Evolutionary conservation across 2,113 vertebrate species (phyloP).

Genomic region (Mesembrinibis cayennensis): DNA sequence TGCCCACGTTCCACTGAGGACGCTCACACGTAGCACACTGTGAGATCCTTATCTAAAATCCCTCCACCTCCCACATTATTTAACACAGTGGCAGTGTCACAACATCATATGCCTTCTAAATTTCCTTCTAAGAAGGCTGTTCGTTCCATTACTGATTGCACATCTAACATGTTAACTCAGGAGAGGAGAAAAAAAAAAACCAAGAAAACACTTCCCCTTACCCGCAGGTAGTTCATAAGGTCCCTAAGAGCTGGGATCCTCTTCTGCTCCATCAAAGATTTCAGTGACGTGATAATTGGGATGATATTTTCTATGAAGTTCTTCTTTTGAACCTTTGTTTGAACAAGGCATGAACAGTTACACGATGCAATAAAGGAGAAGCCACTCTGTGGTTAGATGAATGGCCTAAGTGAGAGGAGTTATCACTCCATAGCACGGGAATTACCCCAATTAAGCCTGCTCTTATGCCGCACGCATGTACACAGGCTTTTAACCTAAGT

Average conservation of each 20-base stretch:
- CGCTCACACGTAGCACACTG: constrained; percentile 5
- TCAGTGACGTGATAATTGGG: constrained; percentile 88
- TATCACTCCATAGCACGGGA: background rate
- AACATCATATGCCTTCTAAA: background rate
- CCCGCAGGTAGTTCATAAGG: constrained; percentile 91
- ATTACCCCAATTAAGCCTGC: background rate
- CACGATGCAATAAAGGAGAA: background rate
- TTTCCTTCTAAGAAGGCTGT: background rate
- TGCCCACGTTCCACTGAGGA: constrained; percentile 36
- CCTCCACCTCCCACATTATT: constrained; percentile 38
- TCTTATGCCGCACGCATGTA: background rate
- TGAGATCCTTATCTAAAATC: constrained; percentile 5
- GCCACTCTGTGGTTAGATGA: background rate
- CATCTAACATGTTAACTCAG: background rate
- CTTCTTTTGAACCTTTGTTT: constrained; percentile 90
- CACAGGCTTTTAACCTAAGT: constrained; percentile 4
- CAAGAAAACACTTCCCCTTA: constrained; percentile 46
- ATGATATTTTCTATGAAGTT: constrained; percentile 91
- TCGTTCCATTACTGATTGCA: background rate
- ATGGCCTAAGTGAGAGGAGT: background rate
- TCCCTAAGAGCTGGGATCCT: constrained; percentile 86
- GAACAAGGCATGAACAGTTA: constrained; percentile 5
- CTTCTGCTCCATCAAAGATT: constrained; percentile 86
- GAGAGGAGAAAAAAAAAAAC: background rate
- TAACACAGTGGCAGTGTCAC: constrained; percentile 34